Base-by-base conservation (phyloP, 2,888 invertebrate species). In the Danaus chrysippus region DNA sequence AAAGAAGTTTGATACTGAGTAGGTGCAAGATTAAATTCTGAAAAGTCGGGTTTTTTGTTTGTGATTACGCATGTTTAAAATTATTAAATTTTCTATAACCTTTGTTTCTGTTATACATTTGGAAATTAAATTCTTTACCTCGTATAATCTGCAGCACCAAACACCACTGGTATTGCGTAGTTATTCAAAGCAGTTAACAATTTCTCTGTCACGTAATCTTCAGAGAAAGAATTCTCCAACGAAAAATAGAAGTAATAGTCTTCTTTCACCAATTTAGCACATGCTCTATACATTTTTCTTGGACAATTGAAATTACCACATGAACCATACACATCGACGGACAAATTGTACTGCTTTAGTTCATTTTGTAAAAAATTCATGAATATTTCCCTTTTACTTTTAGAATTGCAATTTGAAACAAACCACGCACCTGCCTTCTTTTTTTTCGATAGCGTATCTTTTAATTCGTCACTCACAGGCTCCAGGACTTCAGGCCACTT, bases 151-250 rank as follows among this genome's bases (percentile, higher is more conserved):
- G 91, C 91, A 10, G 91, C 92, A 1, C 93, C 93, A 84, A 92
- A 93, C 19, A 93, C 93, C 12, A 94, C 90, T 0, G 93, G 93
- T 13, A 94, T 79, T 10, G 93, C 84, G 70, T 92, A 87, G 76
- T 92, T 91, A 71, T 92, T 87, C 56, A 86, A 72, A n/a, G 86
- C 76, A 0, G 66, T 71, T 42, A 76, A 63, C 41, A 78, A 59
- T 58, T 77, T 77, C 64, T 77, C 78, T 5, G 78, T 76, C 17
- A 76, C 75, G 41, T 77, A 78, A 60, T 78, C 78, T 54, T 73
- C 73, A 3, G 70, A 55, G 34, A 76, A 72, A 0, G 76, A 75
- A 56, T 78, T 78, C 59, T 78, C 78, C 15, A 77, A 71, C 1
- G 78, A 69, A 12, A 78, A 68, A 59, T 77, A 78, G 53, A 78